phyloP scores from a whole-genome alignment of 2,113 vertebrate genomes.

The Tylochromis polylepis region DNA sequence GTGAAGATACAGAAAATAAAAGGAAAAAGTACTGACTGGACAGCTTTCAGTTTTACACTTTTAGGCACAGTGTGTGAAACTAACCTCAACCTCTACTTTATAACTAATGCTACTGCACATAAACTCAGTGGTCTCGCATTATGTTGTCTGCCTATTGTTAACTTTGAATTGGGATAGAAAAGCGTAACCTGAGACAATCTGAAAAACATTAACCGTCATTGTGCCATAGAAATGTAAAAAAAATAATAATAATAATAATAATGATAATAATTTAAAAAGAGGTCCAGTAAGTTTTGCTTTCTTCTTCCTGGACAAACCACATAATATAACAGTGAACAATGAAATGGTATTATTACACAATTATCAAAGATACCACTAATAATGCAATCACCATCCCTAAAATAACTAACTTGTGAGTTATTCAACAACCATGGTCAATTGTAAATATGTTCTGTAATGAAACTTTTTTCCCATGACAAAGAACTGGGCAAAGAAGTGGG shows the following conservation, averaged over 20 bases:
- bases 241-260: too few relatives aligned
- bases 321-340: neutral
- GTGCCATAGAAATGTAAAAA: neutral
- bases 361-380: neutral
- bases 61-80: neutral
- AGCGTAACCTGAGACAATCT: neutral
- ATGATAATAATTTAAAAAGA: neutral
- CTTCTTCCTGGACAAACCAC: neutral
- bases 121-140: neutral
- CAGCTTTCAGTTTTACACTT: slow-evolving; percentile 1
- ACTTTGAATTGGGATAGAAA: slow-evolving; percentile 17
- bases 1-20: neutral
- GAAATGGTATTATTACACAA: neutral
- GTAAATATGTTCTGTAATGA: neutral
- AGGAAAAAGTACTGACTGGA: neutral
- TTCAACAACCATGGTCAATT: neutral
- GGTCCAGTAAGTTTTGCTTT: neutral
- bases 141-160: slow-evolving; percentile 4
- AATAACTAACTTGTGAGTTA: neutral
- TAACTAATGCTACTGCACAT: neutral
- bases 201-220: neutral
- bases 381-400: neutral
- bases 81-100: neutral
- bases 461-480: neutral
- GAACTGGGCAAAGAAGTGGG: neutral